These are phyloP conservation scores for Oryctolagus cuniculus DNA, from an alignment of 2,113 vertebrate species.

Conservation along the genomic window DNA sequence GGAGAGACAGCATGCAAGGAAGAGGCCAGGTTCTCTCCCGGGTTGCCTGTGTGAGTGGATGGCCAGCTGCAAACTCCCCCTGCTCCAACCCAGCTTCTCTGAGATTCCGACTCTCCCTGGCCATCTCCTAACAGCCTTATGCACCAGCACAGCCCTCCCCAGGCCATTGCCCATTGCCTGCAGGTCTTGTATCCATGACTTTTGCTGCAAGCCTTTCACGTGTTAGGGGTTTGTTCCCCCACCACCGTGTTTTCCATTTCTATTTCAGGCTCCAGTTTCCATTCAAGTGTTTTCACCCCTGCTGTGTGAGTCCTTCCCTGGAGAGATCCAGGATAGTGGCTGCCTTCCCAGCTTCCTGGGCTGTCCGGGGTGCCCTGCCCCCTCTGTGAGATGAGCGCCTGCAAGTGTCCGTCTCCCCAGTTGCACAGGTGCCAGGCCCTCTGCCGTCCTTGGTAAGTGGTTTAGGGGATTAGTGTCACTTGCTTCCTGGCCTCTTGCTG, in stretches of 20 bases:
- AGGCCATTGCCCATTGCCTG: not conserved
- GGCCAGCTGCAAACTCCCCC: not conserved
- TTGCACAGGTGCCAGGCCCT: not conserved
- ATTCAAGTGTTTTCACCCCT: not conserved
- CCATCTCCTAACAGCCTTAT: not conserved
- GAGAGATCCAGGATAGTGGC: not conserved
- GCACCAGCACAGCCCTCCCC: not conserved
- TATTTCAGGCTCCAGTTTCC: not conserved
- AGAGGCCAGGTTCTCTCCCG: not conserved
- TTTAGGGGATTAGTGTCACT: conserved; percentile 1
- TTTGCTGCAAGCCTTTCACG: not conserved
- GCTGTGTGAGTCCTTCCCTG: not conserved
- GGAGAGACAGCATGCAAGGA: not conserved
- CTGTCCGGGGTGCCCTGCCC: accelerated
- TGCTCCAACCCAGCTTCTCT: not conserved
- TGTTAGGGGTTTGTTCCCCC: not conserved
- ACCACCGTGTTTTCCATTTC: not conserved
- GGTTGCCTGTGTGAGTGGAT: accelerated
- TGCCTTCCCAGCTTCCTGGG: not conserved
- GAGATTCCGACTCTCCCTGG: not conserved
- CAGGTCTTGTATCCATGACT: accelerated
- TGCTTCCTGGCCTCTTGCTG: not conserved
- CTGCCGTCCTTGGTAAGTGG: not conserved
- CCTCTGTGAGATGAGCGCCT: not conserved
- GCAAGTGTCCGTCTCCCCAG: not conserved